These are phyloP conservation scores for Monopis laevigella DNA, from an alignment of 2,888 invertebrate genomes.

Conservation along the genomic window DNA sequence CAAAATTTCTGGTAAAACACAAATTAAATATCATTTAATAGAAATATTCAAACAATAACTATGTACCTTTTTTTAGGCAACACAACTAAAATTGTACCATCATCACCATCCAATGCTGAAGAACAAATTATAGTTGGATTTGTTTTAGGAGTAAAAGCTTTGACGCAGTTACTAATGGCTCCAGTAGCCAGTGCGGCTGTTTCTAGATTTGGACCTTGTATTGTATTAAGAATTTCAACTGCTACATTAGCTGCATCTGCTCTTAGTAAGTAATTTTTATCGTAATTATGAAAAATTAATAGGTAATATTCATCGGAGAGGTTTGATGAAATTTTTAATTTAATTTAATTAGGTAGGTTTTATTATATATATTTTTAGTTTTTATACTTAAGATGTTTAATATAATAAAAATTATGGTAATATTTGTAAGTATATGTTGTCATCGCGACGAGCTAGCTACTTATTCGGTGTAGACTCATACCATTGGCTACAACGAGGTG, in stretches of 20 bases:
- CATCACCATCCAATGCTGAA: background rate
- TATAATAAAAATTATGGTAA: too few species aligned
- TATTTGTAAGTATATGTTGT: too few species aligned
- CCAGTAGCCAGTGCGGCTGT: slow-evolving; percentile 40
- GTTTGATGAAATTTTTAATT: too few species aligned
- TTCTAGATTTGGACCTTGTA: slow-evolving; percentile 33
- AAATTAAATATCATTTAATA: slow-evolving; percentile 3
- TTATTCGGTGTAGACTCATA: too few species aligned
- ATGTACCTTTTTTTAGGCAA: too few species aligned
- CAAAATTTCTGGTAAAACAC: slow-evolving; percentile 2
- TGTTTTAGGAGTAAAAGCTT: slow-evolving; percentile 50
- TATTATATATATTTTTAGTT: too few species aligned
- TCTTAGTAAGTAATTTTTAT: slow-evolving; percentile 22
- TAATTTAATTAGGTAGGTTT: too few species aligned
- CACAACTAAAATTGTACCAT: background rate
- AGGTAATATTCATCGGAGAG: too few species aligned
- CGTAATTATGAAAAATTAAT: too few species aligned
- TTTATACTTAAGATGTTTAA: too few species aligned
- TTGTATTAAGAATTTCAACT: slow-evolving; percentile 36
- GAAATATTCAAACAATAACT: background rate
- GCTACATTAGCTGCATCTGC: slow-evolving; percentile 36
- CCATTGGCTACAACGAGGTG: too few species aligned
- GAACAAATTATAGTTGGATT: slow-evolving; percentile 30
- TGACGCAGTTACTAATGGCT: slow-evolving; percentile 39
- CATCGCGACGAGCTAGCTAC: too few species aligned